phyloP scores from a whole-genome alignment of 2,113 vertebrate species.

The Scopus umbretta region DNA sequence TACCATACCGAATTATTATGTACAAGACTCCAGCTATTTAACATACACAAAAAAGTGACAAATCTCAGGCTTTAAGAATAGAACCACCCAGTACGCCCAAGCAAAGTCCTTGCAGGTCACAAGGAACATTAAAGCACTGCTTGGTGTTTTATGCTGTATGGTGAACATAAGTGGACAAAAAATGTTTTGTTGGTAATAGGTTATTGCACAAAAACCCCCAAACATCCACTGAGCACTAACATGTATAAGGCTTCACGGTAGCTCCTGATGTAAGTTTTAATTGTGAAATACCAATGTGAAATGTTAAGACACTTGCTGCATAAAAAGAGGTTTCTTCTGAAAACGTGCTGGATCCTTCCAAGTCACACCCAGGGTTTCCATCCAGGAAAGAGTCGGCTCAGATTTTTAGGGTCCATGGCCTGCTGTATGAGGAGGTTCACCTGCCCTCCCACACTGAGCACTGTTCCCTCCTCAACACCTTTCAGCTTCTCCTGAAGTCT shows the following conservation, averaged over 20 bases:
- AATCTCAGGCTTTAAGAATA: not conserved
- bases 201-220: not conserved
- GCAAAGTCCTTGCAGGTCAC: not conserved
- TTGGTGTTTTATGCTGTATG: not conserved
- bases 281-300: not conserved
- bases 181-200: not conserved
- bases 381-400: slow-evolving; percentile 88
- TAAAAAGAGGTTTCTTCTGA: not conserved
- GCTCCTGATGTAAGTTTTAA: not conserved
- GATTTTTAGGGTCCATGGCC: slow-evolving; percentile 95
- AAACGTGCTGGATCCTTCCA: not conserved
- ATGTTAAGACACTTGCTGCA: not conserved
- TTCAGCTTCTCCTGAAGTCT: slow-evolving; percentile 97
- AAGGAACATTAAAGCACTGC: not conserved
- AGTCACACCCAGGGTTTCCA: slow-evolving; percentile 94
- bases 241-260: not conserved
- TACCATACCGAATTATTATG: not conserved
- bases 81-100: not conserved
- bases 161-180: not conserved
- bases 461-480: slow-evolving; percentile 91
- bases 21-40: not conserved
- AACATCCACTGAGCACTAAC: not conserved
- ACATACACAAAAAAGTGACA: not conserved
- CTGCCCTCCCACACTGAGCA: slow-evolving; percentile 92
- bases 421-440: slow-evolving; percentile 98